Evolutionary conservation across 2,888 invertebrate species (phyloP).

Genomic region (Zygothrica quintamaculata): DNA sequence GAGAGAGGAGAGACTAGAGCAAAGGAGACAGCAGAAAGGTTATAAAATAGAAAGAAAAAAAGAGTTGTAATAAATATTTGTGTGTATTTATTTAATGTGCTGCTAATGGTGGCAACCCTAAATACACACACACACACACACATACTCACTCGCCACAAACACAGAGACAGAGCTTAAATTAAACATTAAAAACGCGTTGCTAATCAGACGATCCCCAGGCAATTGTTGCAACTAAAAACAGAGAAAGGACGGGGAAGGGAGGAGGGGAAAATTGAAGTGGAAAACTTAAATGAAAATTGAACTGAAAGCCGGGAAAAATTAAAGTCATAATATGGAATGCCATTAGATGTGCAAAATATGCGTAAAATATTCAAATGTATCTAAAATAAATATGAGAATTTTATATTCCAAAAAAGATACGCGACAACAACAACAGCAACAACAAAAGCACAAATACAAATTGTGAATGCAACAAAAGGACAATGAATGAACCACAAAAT

Average conservation of each 20-base stretch:
- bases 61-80: slow-evolving; percentile 19
- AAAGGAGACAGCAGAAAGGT: background rate
- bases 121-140: too few relatives aligned
- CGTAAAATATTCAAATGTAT: slow-evolving; percentile 75
- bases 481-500: slow-evolving; percentile 14
- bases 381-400: slow-evolving; percentile 74
- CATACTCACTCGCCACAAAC: slow-evolving; percentile 48
- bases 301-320: slow-evolving; percentile 69
- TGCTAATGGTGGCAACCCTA: slow-evolving; percentile 47
- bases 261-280: slow-evolving; percentile 10
- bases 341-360: slow-evolving; percentile 62
- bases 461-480: background rate
- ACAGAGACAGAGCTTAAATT: slow-evolving; percentile 63
- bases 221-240: slow-evolving; percentile 27
- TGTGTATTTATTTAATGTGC: slow-evolving; percentile 40
- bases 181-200: slow-evolving; percentile 73
- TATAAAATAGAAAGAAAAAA: slow-evolving; percentile 1
- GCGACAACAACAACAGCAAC: slow-evolving; percentile 41
- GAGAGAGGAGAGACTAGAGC: slow-evolving; percentile 3
- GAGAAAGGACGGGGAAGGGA: slow-evolving; percentile 15
- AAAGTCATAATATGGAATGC: slow-evolving; percentile 49
- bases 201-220: slow-evolving; percentile 72
- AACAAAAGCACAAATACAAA: slow-evolving; percentile 24
- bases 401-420: slow-evolving; percentile 56
- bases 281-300: slow-evolving; percentile 25